Conservation (phyloP, 2,113 vertebrate species). For the Sphyrna mokarran region DNA sequence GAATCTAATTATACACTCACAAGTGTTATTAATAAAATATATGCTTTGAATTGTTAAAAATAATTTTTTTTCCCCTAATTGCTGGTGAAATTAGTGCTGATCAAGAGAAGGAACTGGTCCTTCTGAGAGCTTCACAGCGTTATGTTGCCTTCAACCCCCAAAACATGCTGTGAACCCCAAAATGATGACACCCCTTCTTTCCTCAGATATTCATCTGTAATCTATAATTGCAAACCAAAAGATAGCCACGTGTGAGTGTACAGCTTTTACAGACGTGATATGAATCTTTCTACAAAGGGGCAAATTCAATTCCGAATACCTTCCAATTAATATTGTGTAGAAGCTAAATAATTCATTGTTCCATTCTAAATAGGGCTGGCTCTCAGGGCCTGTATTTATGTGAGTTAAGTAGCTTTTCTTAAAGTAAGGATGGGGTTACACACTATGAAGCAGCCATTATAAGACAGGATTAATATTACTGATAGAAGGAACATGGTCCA, state of each 20-base stretch:
- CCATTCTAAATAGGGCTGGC: constrained; percentile 52
- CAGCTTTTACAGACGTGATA: constrained; percentile 70
- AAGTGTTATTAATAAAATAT: constrained; percentile 29
- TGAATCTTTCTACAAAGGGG: constrained; percentile 64
- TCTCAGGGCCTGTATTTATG: constrained; percentile 50
- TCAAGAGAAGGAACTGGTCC: not conserved
- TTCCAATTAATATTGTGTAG: constrained; percentile 63
- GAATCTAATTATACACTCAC: constrained; percentile 7
- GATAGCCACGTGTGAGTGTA: constrained; percentile 65
- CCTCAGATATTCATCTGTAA: constrained; percentile 57
- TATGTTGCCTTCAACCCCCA: not conserved
- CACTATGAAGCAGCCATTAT: constrained; percentile 60
- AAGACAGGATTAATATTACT: constrained; percentile 64
- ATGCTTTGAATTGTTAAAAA: constrained; percentile 20
- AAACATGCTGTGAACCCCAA: not conserved
- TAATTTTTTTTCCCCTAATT: not conserved
- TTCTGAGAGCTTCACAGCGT: not conserved
- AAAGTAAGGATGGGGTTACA: constrained; percentile 62
- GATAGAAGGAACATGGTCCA: constrained; percentile 44
- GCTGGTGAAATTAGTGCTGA: not conserved
- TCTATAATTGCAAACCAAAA: constrained; percentile 68
- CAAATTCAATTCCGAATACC: constrained; percentile 67
- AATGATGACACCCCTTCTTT: not conserved
- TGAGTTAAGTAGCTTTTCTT: constrained; percentile 46
- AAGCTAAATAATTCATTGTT: constrained; percentile 54